Conservation (phyloP, 2,888 invertebrate species). For the Drosophila cognata region DNA sequence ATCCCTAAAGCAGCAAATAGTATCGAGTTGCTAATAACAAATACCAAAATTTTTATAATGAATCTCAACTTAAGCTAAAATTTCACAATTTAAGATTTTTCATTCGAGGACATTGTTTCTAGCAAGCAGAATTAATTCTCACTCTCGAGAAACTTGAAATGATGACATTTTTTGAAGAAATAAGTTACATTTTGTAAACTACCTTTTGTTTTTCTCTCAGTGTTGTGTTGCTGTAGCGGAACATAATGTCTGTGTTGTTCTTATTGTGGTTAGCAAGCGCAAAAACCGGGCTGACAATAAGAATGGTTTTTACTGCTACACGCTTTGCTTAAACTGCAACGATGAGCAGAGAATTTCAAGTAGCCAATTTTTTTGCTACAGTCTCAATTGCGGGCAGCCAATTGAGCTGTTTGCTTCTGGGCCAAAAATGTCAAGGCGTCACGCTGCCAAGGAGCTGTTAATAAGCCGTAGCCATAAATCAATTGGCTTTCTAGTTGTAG, state of each 20-base stretch:
- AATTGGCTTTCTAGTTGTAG: constrained; percentile 48
- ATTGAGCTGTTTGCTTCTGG: constrained; percentile 47
- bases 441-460: constrained; percentile 42
- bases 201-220: background rate
- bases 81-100: background rate
- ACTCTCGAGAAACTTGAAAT: background rate
- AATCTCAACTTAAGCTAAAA: background rate
- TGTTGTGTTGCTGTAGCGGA: constrained; percentile 1
- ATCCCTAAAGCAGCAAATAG: background rate
- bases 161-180: background rate
- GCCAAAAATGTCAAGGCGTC: constrained; percentile 19
- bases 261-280: constrained; percentile 38
- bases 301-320: constrained; percentile 13
- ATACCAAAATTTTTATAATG: background rate
- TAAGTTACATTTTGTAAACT: background rate
- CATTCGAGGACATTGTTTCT: background rate
- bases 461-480: constrained; percentile 68
- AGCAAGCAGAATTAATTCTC: background rate
- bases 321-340: constrained; percentile 30
- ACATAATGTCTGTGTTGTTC: constrained; percentile 44
- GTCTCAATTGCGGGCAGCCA: constrained; percentile 37
- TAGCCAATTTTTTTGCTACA: constrained; percentile 33
- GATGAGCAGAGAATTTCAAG: constrained; percentile 52
- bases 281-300: constrained; percentile 44
- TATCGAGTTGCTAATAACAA: background rate